Evolutionary conservation across 1,140 invertebrate species (phyloP).

Genomic region (Metaphire vulgaris): DNA sequence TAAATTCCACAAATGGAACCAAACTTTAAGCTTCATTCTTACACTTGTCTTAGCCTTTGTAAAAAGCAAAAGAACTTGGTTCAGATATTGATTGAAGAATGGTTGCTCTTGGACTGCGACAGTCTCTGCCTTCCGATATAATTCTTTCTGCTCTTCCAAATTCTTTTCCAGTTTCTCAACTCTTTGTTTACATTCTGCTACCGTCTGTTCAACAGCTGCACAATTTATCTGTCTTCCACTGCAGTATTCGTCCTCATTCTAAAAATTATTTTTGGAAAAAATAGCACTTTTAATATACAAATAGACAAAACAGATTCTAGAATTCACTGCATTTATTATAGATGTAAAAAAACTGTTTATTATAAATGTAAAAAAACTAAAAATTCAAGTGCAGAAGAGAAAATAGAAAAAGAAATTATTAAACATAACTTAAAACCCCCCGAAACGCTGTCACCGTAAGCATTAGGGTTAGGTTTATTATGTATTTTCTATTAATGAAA

Average conservation of each 20-base stretch:
- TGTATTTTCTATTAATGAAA: too few relatives aligned
- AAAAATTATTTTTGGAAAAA: neutral
- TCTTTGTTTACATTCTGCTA: neutral
- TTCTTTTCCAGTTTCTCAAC: neutral
- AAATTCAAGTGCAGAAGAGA: too few relatives aligned
- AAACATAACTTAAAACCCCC: too few relatives aligned
- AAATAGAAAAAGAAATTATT: too few relatives aligned
- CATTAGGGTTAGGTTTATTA: too few relatives aligned
- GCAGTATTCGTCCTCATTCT: neutral
- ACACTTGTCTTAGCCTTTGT: neutral
- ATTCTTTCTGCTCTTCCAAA: neutral
- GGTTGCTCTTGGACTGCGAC: neutral
- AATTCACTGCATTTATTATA: neutral
- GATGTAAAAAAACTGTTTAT: too few relatives aligned
- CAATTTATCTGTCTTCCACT: neutral
- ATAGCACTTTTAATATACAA: neutral
- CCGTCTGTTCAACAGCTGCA: neutral
- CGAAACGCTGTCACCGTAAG: too few relatives aligned
- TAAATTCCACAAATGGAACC: too few relatives aligned
- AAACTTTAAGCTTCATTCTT: too few relatives aligned
- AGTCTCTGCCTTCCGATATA: neutral
- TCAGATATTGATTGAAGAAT: neutral
- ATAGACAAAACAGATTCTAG: neutral
- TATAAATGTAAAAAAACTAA: too few relatives aligned
- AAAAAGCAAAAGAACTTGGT: neutral